Base-by-base conservation (phyloP, 2,797 vertebrate genomes). In the Acipenser ruthenus region DNA sequence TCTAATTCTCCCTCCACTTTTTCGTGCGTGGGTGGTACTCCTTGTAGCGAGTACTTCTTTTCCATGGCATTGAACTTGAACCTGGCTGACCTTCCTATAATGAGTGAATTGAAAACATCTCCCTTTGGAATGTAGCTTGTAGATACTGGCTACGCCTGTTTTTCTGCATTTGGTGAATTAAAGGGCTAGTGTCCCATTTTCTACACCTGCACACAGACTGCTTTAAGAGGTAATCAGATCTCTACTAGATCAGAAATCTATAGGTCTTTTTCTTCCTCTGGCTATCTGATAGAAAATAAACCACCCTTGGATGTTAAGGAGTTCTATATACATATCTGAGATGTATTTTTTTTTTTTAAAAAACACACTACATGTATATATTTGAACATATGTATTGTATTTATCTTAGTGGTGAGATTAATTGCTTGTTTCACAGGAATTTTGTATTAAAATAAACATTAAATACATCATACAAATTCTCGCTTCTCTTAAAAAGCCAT, bases 101-200 rank as follows among this genome's bases (percentile, higher is more conserved):
- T 96, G 94, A 96, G 87, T 93, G 93, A 94, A 97, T 96, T 95
- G 93, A 94, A 98, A 97, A 95, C 94, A 95, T 96, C 90, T 95
- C 93, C 92, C 94, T 93, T 94, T 92, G 93, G 94, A 97, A 95
- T 97, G 93, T 88, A 82, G 88, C 88, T 89, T 92, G 89, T 87
- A 92, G 90, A 93, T 91, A 90, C 91, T 90, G 84, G 86, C 86
- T 86, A 90, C 37, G 82, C 87, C 86, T 88, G 85, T 88, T 90
- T 91, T 86, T 86, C 83, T 84, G 85, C 85, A 81, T 90, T 87
- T 86, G 88, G 91, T 89, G 87, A 93, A 93, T 94, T 93, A 93
- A 93, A 93, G 88, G 85, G 85, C 81, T 82, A 87, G 83, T 85
- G 76, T 84, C 83, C 80, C 82, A 86, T 88, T 88, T 37, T 70